Conservation (phyloP, 1,140 invertebrate genomes). For the Drosophila subobscura region DNA sequence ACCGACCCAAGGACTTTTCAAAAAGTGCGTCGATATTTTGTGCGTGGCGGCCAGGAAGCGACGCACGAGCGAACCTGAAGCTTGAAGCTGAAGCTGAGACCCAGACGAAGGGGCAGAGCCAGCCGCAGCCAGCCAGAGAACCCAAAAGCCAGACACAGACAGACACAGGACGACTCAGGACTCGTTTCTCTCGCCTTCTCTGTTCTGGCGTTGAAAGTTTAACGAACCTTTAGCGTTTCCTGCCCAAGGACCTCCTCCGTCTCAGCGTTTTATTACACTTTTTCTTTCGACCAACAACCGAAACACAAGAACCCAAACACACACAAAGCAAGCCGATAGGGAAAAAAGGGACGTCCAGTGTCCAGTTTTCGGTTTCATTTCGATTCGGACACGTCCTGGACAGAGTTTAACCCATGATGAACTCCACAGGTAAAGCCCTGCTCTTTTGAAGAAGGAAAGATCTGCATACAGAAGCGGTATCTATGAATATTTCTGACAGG, state of each 20-base stretch:
- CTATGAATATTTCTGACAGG: no score
- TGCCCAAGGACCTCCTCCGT: conserved; percentile 47
- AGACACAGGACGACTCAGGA: conserved; percentile 42
- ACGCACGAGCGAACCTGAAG: conserved; percentile 35
- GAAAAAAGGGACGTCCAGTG: conserved; percentile 36
- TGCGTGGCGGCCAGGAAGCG: conserved; percentile 78
- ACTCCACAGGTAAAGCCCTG: conserved; percentile 21
- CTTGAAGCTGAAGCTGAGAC: conserved; percentile 50
- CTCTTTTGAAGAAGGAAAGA: conserved; percentile 1
- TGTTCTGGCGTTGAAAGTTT: conserved; percentile 58
- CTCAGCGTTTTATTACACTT: conserved; percentile 63
- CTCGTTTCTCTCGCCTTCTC: conserved; percentile 19
- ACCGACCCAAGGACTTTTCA: conserved; percentile 59
- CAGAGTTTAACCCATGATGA: conserved; percentile 26
- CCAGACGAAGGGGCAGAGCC: conserved; percentile 41
- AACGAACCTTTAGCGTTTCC: conserved; percentile 76
- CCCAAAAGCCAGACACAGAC: conserved; percentile 16
- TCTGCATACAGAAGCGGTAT: no score
- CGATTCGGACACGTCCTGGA: conserved; percentile 53
- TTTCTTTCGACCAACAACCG: conserved; percentile 43
- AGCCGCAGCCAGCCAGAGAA: conserved; percentile 20
- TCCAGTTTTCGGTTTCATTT: conserved; percentile 79
- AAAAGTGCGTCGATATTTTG: conserved; percentile 81
- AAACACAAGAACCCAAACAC: conserved; percentile 19
- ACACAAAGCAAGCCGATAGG: neutral